phyloP scores from a whole-genome alignment of 1,140 invertebrate species.

The Drosophila simulans region DNA sequence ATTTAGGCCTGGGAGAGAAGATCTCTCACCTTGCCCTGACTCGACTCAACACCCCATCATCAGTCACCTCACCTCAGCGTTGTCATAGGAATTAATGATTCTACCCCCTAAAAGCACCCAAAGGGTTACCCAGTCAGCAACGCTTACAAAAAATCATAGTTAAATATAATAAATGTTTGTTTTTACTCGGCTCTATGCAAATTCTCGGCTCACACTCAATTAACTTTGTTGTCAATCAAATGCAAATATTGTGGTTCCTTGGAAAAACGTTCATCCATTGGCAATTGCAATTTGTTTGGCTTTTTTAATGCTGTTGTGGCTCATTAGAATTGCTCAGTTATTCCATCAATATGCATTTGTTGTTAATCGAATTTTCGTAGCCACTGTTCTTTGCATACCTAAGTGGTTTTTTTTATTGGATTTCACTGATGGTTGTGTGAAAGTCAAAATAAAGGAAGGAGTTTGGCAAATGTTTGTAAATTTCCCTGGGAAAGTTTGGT shows the following conservation, averaged over 20 bases:
- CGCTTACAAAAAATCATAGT: conserved; percentile 55
- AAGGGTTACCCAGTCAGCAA: conserved; percentile 7
- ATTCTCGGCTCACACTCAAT: conserved; percentile 70
- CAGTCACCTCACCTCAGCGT: conserved; percentile 55
- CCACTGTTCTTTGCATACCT: conserved; percentile 74
- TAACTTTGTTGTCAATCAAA: conserved; percentile 83
- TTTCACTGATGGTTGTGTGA: conserved; percentile 23
- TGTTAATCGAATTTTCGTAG: conserved; percentile 74
- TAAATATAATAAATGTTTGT: conserved; percentile 80
- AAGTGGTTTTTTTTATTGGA: conserved; percentile 38
- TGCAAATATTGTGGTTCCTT: conserved; percentile 76
- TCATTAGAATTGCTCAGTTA: conserved; percentile 83
- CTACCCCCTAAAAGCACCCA: conserved; percentile 37
- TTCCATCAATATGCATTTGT: conserved; percentile 83
- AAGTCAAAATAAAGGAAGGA: conserved; percentile 22
- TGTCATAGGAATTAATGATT: conserved; percentile 63
- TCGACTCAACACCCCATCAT: conserved; percentile 57
- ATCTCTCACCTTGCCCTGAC: conserved; percentile 45
- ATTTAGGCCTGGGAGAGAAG: conserved; percentile 66
- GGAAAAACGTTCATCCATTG: conserved; percentile 19
- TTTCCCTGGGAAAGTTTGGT: conserved; percentile 68
- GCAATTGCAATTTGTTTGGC: conserved; percentile 66
- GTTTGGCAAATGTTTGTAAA: conserved; percentile 24
- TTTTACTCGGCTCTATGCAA: conserved; percentile 63
- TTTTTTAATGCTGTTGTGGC: conserved; percentile 57